A percentile compares a stretch with the other conserved stretches of the same genome.
These are phyloP conservation scores for Caenorhabditis sp. DNA, from an alignment of 2,888 invertebrate genomes.

Conservation along the genomic window DNA sequence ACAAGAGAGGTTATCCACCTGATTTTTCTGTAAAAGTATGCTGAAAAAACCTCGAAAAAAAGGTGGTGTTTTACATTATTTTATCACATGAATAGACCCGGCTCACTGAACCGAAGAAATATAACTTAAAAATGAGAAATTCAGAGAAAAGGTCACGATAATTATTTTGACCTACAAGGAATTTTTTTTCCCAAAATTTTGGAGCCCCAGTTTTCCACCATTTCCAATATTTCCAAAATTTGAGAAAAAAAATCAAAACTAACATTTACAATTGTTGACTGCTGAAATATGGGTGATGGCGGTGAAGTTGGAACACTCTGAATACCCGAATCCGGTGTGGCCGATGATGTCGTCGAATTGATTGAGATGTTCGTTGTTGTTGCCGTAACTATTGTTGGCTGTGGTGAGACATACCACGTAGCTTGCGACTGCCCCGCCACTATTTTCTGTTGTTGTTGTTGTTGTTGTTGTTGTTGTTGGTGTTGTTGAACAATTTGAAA, in stretches of 20 bases:
- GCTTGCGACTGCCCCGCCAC: not conserved
- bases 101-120: too few species aligned
- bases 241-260: not conserved
- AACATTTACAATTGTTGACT: not conserved
- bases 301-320: slow-evolving; percentile 64
- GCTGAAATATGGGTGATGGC: slow-evolving; percentile 25
- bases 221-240: not conserved
- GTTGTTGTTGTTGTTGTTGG: not conserved
- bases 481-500: not conserved
- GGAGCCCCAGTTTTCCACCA: too few species aligned
- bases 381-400: not conserved
- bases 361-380: not conserved
- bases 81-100: too few species aligned
- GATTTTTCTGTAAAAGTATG: too few species aligned
- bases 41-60: too few species aligned
- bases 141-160: too few species aligned
- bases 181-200: not conserved
- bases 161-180: too few species aligned
- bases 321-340: slow-evolving; percentile 69
- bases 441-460: not conserved
- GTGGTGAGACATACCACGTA: not conserved
- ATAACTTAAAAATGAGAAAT: too few species aligned
- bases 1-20: too few species aligned
- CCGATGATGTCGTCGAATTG: slow-evolving; percentile 43
- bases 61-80: too few species aligned